A percentile compares a stretch with the other conserved stretches of the same genome.
Evolutionary conservation across 2,888 invertebrate species (phyloP).

Genomic region (Uropetala carovei): DNA sequence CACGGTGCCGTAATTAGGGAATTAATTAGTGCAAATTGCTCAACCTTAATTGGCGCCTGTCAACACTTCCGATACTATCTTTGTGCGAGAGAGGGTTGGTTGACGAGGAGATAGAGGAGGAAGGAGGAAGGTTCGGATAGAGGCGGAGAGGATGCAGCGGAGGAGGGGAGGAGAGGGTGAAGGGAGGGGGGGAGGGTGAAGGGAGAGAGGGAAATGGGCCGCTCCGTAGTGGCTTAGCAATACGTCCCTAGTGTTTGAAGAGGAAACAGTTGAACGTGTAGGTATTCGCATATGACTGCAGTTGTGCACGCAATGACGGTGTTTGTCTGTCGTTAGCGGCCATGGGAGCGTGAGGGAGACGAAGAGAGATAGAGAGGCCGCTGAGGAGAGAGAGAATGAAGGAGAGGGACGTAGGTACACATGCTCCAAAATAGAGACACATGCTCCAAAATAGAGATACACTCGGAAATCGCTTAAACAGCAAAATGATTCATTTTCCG

Average conservation of each 20-base stretch:
- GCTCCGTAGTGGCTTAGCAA: neutral
- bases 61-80: constrained; percentile 50
- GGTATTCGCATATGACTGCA: neutral
- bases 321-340: neutral
- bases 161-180: neutral
- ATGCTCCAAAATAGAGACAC: no score
- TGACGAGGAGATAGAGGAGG: neutral
- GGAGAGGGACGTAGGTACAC: no score
- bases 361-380: no score
- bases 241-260: constrained; percentile 4
- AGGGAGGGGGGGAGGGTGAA: neutral
- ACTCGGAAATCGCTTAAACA: no score
- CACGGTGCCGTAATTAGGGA: neutral
- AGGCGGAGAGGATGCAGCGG: neutral
- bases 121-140: neutral
- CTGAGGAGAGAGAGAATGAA: no score
- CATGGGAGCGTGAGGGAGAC: no score
- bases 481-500: no score
- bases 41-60: constrained; percentile 54
- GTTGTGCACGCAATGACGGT: neutral
- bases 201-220: neutral
- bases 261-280: neutral
- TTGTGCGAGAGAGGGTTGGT: constrained; percentile 17
- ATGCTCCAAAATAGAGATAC: no score
- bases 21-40: constrained; percentile 60